A percentile compares a stretch with the other conserved stretches of the same genome.
These are phyloP conservation scores for Polypterus senegalus DNA, from an alignment of 2,113 vertebrate genomes.

Conservation along the genomic window DNA sequence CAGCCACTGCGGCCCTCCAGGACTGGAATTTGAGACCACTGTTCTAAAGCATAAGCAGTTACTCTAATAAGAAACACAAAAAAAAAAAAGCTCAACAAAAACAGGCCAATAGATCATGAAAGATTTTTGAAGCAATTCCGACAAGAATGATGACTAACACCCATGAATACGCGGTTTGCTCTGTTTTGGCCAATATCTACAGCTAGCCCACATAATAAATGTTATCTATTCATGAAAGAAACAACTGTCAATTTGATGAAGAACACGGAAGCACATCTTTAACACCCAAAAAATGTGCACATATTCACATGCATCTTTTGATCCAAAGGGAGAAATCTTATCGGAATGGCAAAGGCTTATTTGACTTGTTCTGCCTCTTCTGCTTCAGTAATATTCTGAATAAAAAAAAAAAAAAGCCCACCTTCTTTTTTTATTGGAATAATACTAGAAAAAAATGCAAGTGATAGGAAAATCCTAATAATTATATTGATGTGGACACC, in stretches of 20 bases:
- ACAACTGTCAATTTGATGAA: constrained; percentile 70
- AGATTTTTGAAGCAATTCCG: constrained; percentile 40
- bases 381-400: too few relatives aligned
- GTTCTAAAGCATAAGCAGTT: too few relatives aligned
- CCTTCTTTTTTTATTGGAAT: too few relatives aligned
- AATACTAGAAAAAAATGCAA: too few relatives aligned
- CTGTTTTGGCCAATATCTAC: constrained; percentile 53
- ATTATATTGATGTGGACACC: too few relatives aligned
- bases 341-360: neutral
- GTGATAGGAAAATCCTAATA: too few relatives aligned
- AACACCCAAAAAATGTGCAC: constrained; percentile 55
- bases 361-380: neutral
- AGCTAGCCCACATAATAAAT: constrained; percentile 60
- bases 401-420: too few relatives aligned
- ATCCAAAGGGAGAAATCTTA: constrained; percentile 26
- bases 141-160: constrained; percentile 58
- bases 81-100: constrained; percentile 35
- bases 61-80: too few relatives aligned
- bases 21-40: too few relatives aligned
- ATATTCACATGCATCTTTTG: constrained; percentile 58
- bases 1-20: too few relatives aligned
- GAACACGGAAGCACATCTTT: constrained; percentile 62
- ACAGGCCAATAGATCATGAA: constrained; percentile 55
- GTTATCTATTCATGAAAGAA: constrained; percentile 51
- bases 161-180: constrained; percentile 43